phyloP scores from a whole-genome alignment of 2,113 vertebrate genomes.

The Halcyon malimbica region DNA sequence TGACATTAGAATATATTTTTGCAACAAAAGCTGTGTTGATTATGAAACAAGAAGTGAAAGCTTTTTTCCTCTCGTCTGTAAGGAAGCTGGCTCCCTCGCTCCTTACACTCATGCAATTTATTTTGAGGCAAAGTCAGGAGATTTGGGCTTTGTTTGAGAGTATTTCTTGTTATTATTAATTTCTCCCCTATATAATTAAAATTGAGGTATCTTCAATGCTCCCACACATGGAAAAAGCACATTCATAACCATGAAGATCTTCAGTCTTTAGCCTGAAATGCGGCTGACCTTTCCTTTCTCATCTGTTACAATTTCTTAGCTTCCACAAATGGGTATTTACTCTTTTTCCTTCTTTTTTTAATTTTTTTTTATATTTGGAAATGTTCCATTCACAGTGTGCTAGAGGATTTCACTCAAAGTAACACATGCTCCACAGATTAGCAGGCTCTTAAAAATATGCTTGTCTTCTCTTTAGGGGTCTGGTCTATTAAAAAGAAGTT shows the following conservation, averaged over 20 bases:
- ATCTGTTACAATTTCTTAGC: background rate
- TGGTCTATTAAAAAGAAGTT: constrained; percentile 57
- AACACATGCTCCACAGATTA: constrained; percentile 63
- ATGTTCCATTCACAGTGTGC: constrained; percentile 12
- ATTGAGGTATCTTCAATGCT: background rate
- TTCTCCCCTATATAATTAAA: background rate
- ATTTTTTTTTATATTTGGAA: background rate
- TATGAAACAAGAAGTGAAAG: background rate
- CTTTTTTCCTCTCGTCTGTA: background rate
- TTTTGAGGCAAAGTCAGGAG: background rate
- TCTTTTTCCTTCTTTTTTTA: background rate
- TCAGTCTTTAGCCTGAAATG: background rate
- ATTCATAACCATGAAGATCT: background rate
- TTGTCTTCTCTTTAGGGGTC: constrained; percentile 53
- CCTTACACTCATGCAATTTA: background rate
- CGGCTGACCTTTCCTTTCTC: constrained; percentile 27
- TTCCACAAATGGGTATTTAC: constrained; percentile 39
- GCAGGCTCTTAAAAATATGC: constrained; percentile 48
- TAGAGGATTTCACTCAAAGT: constrained; percentile 35
- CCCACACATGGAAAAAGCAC: background rate
- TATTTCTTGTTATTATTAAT: background rate
- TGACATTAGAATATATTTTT: background rate
- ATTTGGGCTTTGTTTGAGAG: background rate
- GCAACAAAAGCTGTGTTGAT: background rate
- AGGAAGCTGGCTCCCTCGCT: background rate